Evolutionary conservation across 2,888 invertebrate genomes (phyloP), one percentile per base, ranked within the genome.

Genomic region (Napeogenes sylphis): DNA sequence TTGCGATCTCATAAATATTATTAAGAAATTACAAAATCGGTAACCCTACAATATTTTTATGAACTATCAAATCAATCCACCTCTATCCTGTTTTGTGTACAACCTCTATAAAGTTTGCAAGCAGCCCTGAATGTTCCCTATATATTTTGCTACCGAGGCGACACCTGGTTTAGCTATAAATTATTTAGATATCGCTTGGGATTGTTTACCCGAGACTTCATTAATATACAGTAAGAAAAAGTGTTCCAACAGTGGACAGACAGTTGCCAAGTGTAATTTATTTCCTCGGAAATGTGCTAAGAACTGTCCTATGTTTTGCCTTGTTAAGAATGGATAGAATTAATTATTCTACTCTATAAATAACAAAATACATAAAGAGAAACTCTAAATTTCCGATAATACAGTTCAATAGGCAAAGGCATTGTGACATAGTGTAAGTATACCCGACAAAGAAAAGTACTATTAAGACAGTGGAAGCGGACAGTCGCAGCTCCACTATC

Each of bases 201-300:
- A 84, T 84, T 85, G 83, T 82, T 73, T 77, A 72, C 73, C 68
- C 68, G 73, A 69, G 74, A 75, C 79, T 83, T 84, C 84, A 83
- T 88, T 87, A 85, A 85, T 84, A 85, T 82, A 82, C 83, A 76
- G 78, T 73, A 76, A 81, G 81, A 85, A 86, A 85, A 85, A 84
- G 77, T 77, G 76, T 73, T 78, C 70, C 71, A 69, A 68, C 73
- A 69, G 71, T 69, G 72, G 70, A 73, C 74, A 66, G 62, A 63
- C 71, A 59, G 68, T 70, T 72, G 68, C 62, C 62, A 64, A 63
- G 57, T 71, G 78, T 80, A 77, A 76, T 82, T 80, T 77, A 77
- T 78, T 70, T 68, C 65, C 61, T 58, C 68, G 69, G 67, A 72
- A 75, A 72, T 67, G 65, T 55, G 67, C 66, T 69, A 69, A 71